Conservation (phyloP, 2,113 vertebrate species). For the Sebastes fasciatus region DNA sequence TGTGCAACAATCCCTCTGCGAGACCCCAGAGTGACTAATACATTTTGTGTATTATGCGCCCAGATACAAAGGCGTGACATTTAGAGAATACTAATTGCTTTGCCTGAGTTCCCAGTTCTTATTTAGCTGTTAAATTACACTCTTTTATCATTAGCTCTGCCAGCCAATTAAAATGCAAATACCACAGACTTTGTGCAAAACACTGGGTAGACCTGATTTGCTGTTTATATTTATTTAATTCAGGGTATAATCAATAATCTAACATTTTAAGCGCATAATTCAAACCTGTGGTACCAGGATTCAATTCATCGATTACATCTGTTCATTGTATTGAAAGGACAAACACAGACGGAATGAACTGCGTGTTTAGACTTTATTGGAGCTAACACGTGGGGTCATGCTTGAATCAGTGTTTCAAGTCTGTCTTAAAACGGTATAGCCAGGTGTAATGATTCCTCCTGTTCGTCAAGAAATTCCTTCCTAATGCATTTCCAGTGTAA, state of each 20-base stretch:
- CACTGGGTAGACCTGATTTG: conserved; percentile 17
- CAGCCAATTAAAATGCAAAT: conserved; percentile 61
- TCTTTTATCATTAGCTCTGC: conserved; percentile 48
- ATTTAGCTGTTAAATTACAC: conserved; percentile 53
- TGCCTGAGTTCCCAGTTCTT: conserved; percentile 31
- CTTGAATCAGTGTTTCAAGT: conserved; percentile 22
- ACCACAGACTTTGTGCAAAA: conserved; percentile 37
- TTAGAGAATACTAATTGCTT: conserved; percentile 59
- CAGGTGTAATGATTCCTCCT: too few species aligned
- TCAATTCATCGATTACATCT: not conserved
- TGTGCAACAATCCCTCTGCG: conserved; percentile 20
- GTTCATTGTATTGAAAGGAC: conserved; percentile 40
- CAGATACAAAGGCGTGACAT: conserved; percentile 55
- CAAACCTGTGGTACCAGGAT: not conserved
- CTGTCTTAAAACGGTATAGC: not conserved
- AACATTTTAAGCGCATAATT: conserved; percentile 18
- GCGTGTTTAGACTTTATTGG: conserved; percentile 21
- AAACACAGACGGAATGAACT: conserved; percentile 20
- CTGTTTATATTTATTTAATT: conserved; percentile 39
- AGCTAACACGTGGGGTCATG: not conserved
- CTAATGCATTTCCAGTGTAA: not conserved
- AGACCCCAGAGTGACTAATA: conserved; percentile 31
- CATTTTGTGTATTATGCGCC: conserved; percentile 21
- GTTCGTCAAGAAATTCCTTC: not conserved
- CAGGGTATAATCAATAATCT: conserved; percentile 21